Evolutionary conservation across 92 coral and sea anemone species (phyloP), one percentile per base, ranked within the genome.

Genomic region (Scolanthus callimorphus): DNA sequence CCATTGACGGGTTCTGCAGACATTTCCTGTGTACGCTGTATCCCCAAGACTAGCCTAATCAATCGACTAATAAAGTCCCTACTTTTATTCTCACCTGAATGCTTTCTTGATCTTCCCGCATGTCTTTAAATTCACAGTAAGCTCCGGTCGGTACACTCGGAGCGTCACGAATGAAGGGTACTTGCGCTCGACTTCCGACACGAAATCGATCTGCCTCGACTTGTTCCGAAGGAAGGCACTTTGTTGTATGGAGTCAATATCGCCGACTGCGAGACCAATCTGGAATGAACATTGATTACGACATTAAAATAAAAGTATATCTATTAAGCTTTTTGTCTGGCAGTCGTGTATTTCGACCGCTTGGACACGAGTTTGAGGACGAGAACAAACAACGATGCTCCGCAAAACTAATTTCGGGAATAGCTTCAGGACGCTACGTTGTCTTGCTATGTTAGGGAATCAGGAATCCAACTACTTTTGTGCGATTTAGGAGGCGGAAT

Each of bases 81-180:
- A 9, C 37, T 2, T 2, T 30, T 19, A 6, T 2, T 2, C 31
- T 30, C 27, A 61, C 67, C 55, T 20, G 39, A 43, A 51, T 39
- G 20, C 0, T 31, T 20, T 25, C n/a, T 39, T 65, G 10, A 65
- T 20, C 41, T 39, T 52, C 8, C 59, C 21, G 34, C 54, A 49
- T 19, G 31, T 51, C 29, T 65, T 10, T n/a, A n/a, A n/a, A 1
- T 2, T 22, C 13, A 65, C 41, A 19, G 72, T 65, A 21, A 65
- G 20, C 38, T 65, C 61, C 25, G 86, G 78, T 25, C 63, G 73
- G 63, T 84, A 84, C 1, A 78, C 27, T 31, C 71, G 49, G 23
- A 71, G 66, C 25, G 90, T 84, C 34, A 84, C 68, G 41, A 84
- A 60, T 23, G 65, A 59, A 11, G 90, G 90, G 58, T 60, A 78